These are phyloP conservation scores for Limosa lapponica DNA, from an alignment of 2,797 vertebrate genomes.

Conservation along the genomic window DNA sequence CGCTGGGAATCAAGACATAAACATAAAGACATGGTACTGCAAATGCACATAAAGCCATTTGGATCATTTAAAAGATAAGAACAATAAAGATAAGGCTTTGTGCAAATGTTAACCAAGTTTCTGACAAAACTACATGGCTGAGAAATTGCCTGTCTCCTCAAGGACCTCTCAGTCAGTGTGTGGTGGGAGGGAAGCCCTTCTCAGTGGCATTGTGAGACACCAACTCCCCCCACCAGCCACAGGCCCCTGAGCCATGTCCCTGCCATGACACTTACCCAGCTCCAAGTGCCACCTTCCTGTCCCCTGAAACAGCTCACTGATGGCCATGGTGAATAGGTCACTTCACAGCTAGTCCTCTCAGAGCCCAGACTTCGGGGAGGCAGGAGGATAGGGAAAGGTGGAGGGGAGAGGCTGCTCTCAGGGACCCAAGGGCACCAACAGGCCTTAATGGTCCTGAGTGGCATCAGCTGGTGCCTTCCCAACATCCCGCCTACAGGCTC, in stretches of 20 bases:
- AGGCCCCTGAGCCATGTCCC: not conserved
- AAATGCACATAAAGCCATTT: not conserved
- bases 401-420: not conserved
- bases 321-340: accelerated
- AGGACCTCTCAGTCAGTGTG: not conserved
- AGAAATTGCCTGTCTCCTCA: not conserved
- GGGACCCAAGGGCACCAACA: not conserved
- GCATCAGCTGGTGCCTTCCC: not conserved
- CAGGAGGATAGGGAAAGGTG: not conserved
- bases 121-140: constrained; percentile 41
- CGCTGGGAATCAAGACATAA: constrained; percentile 1
- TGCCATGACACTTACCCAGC: not conserved
- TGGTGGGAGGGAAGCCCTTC: accelerated
- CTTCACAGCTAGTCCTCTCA: not conserved
- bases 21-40: not conserved
- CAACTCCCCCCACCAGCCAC: not conserved
- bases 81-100: constrained; percentile 28
- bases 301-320: not conserved
- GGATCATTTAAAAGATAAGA: not conserved
- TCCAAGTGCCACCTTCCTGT: not conserved
- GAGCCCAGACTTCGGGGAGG: not conserved
- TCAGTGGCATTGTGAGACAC: not conserved
- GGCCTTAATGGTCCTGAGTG: not conserved
- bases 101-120: constrained; percentile 24
- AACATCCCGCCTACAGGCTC: too few species aligned